Conservation (phyloP, 2,888 invertebrate species). For the Lampropteryx suffumata region DNA sequence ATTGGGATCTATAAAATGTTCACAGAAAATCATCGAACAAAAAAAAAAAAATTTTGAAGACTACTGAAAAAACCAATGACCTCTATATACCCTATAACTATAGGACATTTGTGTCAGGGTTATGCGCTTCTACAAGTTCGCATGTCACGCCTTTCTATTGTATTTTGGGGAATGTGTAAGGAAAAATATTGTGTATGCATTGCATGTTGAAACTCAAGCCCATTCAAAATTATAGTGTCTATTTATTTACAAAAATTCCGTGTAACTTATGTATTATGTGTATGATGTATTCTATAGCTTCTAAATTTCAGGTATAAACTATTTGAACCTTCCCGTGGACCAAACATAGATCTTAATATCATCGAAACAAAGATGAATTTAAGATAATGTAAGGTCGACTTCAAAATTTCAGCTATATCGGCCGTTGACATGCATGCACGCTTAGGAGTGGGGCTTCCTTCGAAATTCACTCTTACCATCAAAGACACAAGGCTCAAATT, state of each 20-base stretch:
- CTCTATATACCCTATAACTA: no score
- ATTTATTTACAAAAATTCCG: not conserved
- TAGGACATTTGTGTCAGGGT: no score
- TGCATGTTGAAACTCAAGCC: constrained; percentile 11
- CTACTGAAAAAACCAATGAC: no score
- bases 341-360: constrained; percentile 1
- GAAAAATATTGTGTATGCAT: not conserved
- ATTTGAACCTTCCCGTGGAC: constrained; percentile 6
- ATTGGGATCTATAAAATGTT: no score
- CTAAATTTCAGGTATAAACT: constrained; percentile 18
- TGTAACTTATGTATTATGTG: constrained; percentile 4
- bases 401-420: constrained; percentile 25
- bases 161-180: not conserved
- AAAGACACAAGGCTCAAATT: constrained; percentile 42
- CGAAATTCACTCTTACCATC: constrained; percentile 33
- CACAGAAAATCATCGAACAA: no score
- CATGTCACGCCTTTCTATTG: constrained; percentile 1
- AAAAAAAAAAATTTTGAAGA: no score
- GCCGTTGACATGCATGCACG: constrained; percentile 28
- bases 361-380: not conserved
- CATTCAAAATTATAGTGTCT: constrained; percentile 11
- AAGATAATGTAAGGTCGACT: constrained; percentile 16
- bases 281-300: constrained; percentile 6
- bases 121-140: not conserved
- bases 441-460: constrained; percentile 39